Percentiles rank a stretch among this genome's conserved stretches.
Conservation (phyloP, 2,797 vertebrate genomes). For the Apogon talboti region DNA sequence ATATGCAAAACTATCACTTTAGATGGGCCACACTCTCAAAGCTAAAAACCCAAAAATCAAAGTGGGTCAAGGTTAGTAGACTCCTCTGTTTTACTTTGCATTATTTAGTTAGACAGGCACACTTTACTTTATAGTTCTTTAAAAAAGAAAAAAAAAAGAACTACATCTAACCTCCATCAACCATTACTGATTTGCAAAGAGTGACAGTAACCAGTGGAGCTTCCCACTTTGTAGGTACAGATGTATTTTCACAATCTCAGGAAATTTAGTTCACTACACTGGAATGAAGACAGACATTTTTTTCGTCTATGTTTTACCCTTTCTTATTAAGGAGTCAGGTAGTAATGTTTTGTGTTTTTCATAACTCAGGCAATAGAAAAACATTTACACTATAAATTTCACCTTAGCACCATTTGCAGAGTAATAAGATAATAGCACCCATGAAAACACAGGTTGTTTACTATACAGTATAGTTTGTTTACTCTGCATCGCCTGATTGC, state of each 20-base stretch:
- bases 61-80: slow-evolving; percentile 23
- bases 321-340: slow-evolving; percentile 1
- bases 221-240: slow-evolving; percentile 32
- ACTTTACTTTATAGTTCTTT: slow-evolving; percentile 10
- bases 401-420: slow-evolving; percentile 17
- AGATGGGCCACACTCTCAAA: neutral
- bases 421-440: slow-evolving; percentile 33
- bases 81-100: slow-evolving; percentile 32
- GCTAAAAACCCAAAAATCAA: slow-evolving; percentile 26
- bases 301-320: neutral
- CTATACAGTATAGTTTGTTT: slow-evolving; percentile 47
- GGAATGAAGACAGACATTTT: slow-evolving; percentile 12
- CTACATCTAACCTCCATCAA: slow-evolving; percentile 27
- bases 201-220: slow-evolving; percentile 37
- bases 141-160: neutral
- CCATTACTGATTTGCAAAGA: slow-evolving; percentile 15
- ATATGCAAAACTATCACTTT: slow-evolving; percentile 10
- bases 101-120: slow-evolving; percentile 52
- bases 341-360: slow-evolving; percentile 7
- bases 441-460: slow-evolving; percentile 31
- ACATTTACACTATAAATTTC: slow-evolving; percentile 29
- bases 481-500: slow-evolving; percentile 45
- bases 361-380: slow-evolving; percentile 25
- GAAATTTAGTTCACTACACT: slow-evolving; percentile 14
- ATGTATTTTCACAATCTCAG: slow-evolving; percentile 26